phyloP scores from a whole-genome alignment of 53 echinoderm and acorn worm species.

The Temnopleurus reevesii region DNA sequence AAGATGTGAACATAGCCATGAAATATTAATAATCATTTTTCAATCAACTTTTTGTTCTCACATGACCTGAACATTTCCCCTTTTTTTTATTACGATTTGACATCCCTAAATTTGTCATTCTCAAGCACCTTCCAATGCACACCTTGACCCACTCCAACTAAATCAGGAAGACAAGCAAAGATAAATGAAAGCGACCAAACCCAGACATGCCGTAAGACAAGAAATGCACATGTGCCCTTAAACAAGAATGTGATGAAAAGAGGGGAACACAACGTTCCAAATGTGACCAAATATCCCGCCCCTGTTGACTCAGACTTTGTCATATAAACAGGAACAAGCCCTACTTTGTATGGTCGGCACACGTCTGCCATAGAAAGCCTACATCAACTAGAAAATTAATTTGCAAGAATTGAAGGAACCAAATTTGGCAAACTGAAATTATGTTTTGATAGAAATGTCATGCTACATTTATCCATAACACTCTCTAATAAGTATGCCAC shows the following conservation, averaged over 20 bases:
- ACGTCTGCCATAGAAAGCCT: neutral
- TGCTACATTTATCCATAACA: neutral
- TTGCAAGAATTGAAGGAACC: neutral
- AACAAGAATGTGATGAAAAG: conserved; percentile 1
- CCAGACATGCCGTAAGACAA: neutral
- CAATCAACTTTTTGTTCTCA: neutral
- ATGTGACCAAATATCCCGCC: conserved; percentile 11
- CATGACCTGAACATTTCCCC: too few relatives aligned
- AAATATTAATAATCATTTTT: neutral
- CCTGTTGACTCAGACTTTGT: neutral
- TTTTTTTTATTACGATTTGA: neutral
- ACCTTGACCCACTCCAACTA: neutral
- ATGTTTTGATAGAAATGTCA: neutral
- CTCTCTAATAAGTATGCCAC: neutral
- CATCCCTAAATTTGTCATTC: neutral
- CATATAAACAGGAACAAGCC: conserved; percentile 14
- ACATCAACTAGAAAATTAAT: neutral
- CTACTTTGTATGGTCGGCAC: neutral
- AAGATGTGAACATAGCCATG: conserved; percentile 16
- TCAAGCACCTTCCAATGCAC: neutral
- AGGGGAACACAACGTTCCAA: neutral
- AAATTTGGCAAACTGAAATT: neutral
- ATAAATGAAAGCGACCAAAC: neutral
- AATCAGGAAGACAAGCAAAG: neutral
- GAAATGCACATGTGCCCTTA: neutral